Percentiles rank a stretch among this genome's conserved stretches.
Evolutionary conservation across 2,888 invertebrate species (phyloP).

Genomic region (Incurvaria masculella): DNA sequence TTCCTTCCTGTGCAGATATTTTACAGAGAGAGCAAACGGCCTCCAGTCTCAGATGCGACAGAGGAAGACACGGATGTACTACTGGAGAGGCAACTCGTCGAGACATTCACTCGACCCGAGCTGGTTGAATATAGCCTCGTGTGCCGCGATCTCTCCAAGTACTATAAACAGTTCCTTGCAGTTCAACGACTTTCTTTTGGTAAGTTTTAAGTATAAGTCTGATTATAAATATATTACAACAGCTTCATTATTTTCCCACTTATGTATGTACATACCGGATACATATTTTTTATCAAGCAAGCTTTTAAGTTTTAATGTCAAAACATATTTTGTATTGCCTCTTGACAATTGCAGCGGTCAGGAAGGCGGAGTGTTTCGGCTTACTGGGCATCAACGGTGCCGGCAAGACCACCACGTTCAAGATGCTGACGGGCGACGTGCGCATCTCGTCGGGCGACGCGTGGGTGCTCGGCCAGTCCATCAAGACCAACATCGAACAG

Average conservation of each 20-base stretch:
- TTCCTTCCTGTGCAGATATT: constrained; percentile 26
- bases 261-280: no score
- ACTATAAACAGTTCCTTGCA: constrained; percentile 67
- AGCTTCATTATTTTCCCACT: no score
- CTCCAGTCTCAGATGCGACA: constrained; percentile 21
- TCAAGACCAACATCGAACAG: constrained; percentile 52
- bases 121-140: constrained; percentile 52
- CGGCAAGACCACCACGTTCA: constrained; percentile 88
- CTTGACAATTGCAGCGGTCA: constrained; percentile 63
- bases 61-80: constrained; percentile 59
- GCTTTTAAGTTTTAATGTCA: no score
- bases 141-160: constrained; percentile 68
- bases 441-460: constrained; percentile 66
- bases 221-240: no score
- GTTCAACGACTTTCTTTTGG: constrained; percentile 70
- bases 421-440: constrained; percentile 83
- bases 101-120: constrained; percentile 34
- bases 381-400: constrained; percentile 82
- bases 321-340: no score
- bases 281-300: no score
- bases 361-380: constrained; percentile 76
- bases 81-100: constrained; percentile 49
- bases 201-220: constrained; percentile 32
- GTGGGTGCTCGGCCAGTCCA: constrained; percentile 58
- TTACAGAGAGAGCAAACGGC: constrained; percentile 24